Base-by-base conservation (phyloP, 2,888 invertebrate genomes). In the Eugnorisma glareosa region DNA sequence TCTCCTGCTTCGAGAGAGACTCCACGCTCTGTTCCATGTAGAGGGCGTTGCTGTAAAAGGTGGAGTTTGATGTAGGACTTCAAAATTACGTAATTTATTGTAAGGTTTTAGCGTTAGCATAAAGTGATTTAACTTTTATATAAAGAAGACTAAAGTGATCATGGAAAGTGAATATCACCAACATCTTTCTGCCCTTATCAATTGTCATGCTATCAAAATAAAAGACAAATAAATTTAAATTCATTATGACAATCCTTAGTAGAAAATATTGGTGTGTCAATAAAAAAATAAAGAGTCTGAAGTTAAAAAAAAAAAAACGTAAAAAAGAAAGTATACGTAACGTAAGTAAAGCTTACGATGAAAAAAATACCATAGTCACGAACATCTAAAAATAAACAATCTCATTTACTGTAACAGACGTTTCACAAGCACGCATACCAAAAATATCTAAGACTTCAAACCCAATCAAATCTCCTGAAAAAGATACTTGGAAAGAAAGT, bases 1-100 rank as follows among this genome's bases (percentile, higher is more conserved):
- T 92, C 89, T 97, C 94, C 86, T 95, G 91, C 91, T 95, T 95
- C 0, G 94, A 95, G 90, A 95, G 92, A 0, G 96, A 95, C 37
- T 95, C 96, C 63, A 93, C 89, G 69, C 95, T 95, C 37, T 93
- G 94, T 69, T 96, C 95, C 77, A 92, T 92, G 86, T 95, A 96
- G 0, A 96, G 91, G 0, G 93, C 95, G 67, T 94, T 95, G 70
- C 92, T 93, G 88, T 37, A 74, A n/a, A 78, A 72, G 18, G 3
- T 43, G 7, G 10, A 40, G 24, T 8, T 28, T 37, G 51, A 43
- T 80, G 18, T 57, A 79, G 45, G 31, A 1, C 28, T 68, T 37
- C 18, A 3, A 31, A 59, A 59, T 59, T 18, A 31, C 1, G 28
- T 57, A 28, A 18, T 28, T 28, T 28, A 51, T 51, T 24, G 24